These are phyloP conservation scores for Diprion similis DNA, from an alignment of 1,140 invertebrate species.

Conservation along the genomic window DNA sequence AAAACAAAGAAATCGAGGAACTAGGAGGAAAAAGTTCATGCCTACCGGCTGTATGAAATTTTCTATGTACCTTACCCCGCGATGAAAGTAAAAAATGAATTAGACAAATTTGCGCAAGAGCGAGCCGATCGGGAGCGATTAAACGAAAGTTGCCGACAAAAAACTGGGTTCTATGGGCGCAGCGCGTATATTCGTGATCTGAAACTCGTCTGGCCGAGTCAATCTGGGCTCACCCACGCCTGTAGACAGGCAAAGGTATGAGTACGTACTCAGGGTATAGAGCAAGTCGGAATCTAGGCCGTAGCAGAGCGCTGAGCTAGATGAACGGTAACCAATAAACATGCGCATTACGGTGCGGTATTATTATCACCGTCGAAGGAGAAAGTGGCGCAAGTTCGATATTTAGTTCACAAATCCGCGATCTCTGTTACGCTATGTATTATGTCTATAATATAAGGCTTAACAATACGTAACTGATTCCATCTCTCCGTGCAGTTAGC, in stretches of 20 bases:
- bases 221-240: not conserved
- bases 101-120: too few species aligned
- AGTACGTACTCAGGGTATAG: not conserved
- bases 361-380: not conserved
- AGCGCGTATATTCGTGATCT: not conserved
- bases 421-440: not conserved
- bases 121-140: too few species aligned
- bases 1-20: too few species aligned
- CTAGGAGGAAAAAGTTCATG: too few species aligned
- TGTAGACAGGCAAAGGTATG: not conserved
- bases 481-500: too few species aligned
- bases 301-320: not conserved
- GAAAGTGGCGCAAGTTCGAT: constrained; percentile 7
- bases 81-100: too few species aligned
- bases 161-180: too few species aligned
- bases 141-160: too few species aligned
- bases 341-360: not conserved
- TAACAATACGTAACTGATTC: too few species aligned
- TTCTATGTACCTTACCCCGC: too few species aligned
- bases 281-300: not conserved
- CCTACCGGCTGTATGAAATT: too few species aligned
- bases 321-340: constrained; percentile 7
- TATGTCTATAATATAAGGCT: too few species aligned
- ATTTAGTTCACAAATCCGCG: not conserved
- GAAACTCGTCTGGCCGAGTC: constrained; percentile 6